These are phyloP conservation scores for Lepidocyrtoides sp. DNA, from an alignment of 2,888 invertebrate genomes.

Conservation along the genomic window DNA sequence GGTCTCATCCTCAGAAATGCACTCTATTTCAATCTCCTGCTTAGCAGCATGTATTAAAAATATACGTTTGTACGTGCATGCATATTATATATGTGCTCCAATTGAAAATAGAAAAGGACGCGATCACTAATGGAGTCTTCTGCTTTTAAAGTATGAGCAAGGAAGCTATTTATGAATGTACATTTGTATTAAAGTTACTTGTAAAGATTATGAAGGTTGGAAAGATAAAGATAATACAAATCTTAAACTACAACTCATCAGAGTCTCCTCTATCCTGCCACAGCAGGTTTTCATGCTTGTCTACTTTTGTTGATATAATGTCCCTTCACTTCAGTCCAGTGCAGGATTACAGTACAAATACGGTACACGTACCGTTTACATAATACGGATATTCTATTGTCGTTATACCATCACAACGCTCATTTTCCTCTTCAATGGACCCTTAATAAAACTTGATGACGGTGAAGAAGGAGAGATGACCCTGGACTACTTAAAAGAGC, in stretches of 20 bases:
- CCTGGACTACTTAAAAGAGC: conserved; percentile 75
- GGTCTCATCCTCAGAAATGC: background rate
- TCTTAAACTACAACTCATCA: too few relatives aligned
- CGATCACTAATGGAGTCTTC: background rate
- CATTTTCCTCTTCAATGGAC: conserved; percentile 64
- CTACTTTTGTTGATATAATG: conserved; percentile 13
- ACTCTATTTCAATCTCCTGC: background rate
- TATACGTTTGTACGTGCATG: too few relatives aligned
- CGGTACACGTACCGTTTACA: background rate
- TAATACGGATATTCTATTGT: background rate
- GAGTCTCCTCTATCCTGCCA: background rate
- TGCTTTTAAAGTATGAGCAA: conserved; percentile 9
- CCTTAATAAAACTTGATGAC: conserved; percentile 72
- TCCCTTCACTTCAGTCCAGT: conserved; percentile 17
- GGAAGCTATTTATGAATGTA: background rate
- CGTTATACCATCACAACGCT: conserved; percentile 50
- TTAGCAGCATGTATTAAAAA: background rate
- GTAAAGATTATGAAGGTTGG: background rate
- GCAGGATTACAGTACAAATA: background rate
- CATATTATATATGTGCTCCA: background rate
- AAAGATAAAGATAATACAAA: background rate
- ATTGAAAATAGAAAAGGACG: background rate
- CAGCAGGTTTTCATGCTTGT: background rate
- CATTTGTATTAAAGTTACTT: too few relatives aligned
- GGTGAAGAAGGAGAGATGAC: conserved; percentile 62